Conservation (phyloP, 2,797 vertebrate species). For the Gymnothorax reevesii region DNA sequence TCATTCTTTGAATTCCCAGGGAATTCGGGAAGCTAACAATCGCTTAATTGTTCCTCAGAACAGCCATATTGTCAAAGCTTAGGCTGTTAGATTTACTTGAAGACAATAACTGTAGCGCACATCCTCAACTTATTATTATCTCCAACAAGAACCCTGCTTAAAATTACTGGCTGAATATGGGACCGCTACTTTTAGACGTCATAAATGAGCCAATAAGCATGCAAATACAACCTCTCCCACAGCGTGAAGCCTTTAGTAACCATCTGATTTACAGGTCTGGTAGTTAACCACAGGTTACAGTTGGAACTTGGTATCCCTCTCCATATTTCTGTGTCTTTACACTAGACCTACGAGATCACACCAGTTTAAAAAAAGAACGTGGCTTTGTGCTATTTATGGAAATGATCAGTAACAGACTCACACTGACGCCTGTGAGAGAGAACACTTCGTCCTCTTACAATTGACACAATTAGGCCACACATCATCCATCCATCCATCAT, state of each 20-base stretch:
- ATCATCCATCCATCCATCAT: slow-evolving; percentile 22
- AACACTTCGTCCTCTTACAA: slow-evolving; percentile 13
- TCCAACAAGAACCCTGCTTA: slow-evolving; percentile 29
- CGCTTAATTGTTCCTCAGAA: slow-evolving; percentile 65
- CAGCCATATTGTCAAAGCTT: slow-evolving; percentile 70
- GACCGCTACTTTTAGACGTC: not conserved
- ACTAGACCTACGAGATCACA: not conserved
- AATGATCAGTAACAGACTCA: not conserved
- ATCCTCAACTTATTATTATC: slow-evolving; percentile 39
- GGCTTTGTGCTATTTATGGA: not conserved
- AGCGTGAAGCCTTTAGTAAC: not conserved
- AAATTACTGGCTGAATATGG: not conserved
- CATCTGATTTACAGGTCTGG: not conserved
- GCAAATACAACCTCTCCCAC: not conserved
- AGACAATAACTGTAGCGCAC: slow-evolving; percentile 38
- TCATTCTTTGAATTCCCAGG: slow-evolving; percentile 59
- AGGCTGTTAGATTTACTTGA: slow-evolving; percentile 55
- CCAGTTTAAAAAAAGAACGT: not conserved
- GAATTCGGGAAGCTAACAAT: slow-evolving; percentile 59
- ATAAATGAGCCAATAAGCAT: not conserved
- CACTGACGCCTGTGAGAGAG: not conserved
- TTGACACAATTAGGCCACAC: slow-evolving; percentile 5
- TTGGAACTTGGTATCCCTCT: slow-evolving; percentile 14
- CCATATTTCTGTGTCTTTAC: not conserved
- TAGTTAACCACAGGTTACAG: slow-evolving; percentile 15